Evolutionary conservation across 2,113 vertebrate species (phyloP).

Genomic region (Electrona antarctica): DNA sequence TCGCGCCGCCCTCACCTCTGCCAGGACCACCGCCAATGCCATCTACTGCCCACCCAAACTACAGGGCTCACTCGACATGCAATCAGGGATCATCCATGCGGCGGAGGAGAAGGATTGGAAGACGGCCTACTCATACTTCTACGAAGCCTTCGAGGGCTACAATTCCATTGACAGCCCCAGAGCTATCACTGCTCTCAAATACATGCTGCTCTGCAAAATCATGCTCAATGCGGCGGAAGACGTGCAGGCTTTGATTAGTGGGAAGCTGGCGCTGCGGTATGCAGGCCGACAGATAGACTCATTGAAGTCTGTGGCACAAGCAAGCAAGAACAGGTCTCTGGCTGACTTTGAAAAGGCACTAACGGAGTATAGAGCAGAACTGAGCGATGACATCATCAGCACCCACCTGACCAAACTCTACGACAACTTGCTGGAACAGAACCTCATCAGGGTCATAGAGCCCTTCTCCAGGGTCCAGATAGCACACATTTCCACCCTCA

Average conservation of each 20-base stretch:
- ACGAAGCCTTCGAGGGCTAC: slow-evolving; percentile 95
- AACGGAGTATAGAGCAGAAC: slow-evolving; percentile 92
- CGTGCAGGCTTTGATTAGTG: slow-evolving; percentile 91
- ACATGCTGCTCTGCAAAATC: slow-evolving; percentile 98
- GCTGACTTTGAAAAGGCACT: slow-evolving; percentile 97
- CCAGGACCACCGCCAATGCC: slow-evolving; percentile 89
- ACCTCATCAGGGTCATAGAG: slow-evolving; percentile 95
- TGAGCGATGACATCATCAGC: slow-evolving; percentile 95
- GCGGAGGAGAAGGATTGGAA: slow-evolving; percentile 98
- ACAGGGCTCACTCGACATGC: slow-evolving; percentile 91
- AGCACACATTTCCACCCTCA: slow-evolving; percentile 93
- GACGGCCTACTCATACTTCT: slow-evolving; percentile 97
- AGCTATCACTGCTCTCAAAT: slow-evolving; percentile 93
- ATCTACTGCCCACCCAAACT: slow-evolving; percentile 92
- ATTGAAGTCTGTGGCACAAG: slow-evolving; percentile 92
- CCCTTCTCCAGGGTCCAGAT: slow-evolving; percentile 98
- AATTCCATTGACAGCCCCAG: slow-evolving; percentile 93
- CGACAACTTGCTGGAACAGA: slow-evolving; percentile 96
- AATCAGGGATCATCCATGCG: slow-evolving; percentile 95
- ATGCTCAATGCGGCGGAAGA: slow-evolving; percentile 96
- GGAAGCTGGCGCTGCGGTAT: slow-evolving; percentile 92
- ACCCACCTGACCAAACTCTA: slow-evolving; percentile 94
- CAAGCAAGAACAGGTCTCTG: slow-evolving; percentile 96
- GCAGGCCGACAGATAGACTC: slow-evolving; percentile 95
- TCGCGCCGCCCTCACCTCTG: slow-evolving; percentile 86